These are phyloP conservation scores for Pungitius pungitius DNA, from an alignment of 2,113 vertebrate genomes.

Conservation along the genomic window DNA sequence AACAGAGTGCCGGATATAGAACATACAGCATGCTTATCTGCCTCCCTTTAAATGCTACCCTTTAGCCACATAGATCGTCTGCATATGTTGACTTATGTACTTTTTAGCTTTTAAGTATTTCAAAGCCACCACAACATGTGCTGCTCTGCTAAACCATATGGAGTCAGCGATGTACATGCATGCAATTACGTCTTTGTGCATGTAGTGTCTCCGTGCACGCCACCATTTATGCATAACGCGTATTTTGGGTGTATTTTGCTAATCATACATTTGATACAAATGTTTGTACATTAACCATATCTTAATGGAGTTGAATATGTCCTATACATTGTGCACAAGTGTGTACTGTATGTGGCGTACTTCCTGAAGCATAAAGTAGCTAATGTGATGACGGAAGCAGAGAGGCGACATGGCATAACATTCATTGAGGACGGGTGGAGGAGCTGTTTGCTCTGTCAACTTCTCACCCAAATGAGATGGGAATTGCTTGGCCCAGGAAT, in stretches of 20 bases:
- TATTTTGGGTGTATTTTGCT: neutral
- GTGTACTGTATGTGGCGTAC: neutral
- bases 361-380: slow-evolving; percentile 1
- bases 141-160: slow-evolving; percentile 14
- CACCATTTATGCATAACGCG: neutral
- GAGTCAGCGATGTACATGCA: slow-evolving; percentile 21
- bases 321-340: neutral
- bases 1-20: slow-evolving; percentile 50
- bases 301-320: neutral
- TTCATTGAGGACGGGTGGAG: slow-evolving; percentile 7
- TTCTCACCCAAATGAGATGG: slow-evolving; percentile 10
- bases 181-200: slow-evolving; percentile 4
- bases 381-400: slow-evolving; percentile 8
- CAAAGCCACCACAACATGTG: slow-evolving; percentile 10
- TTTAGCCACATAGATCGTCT: slow-evolving; percentile 46
- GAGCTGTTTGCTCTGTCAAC: slow-evolving; percentile 17
- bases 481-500: slow-evolving; percentile 30
- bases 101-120: slow-evolving; percentile 61
- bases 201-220: neutral
- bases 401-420: neutral
- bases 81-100: slow-evolving; percentile 21
- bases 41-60: slow-evolving; percentile 64
- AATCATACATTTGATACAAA: no score
- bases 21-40: slow-evolving; percentile 28
- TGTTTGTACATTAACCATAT: slow-evolving; percentile 2